Conservation (phyloP, 2,113 vertebrate species). For the Corythornis vintsioides region DNA sequence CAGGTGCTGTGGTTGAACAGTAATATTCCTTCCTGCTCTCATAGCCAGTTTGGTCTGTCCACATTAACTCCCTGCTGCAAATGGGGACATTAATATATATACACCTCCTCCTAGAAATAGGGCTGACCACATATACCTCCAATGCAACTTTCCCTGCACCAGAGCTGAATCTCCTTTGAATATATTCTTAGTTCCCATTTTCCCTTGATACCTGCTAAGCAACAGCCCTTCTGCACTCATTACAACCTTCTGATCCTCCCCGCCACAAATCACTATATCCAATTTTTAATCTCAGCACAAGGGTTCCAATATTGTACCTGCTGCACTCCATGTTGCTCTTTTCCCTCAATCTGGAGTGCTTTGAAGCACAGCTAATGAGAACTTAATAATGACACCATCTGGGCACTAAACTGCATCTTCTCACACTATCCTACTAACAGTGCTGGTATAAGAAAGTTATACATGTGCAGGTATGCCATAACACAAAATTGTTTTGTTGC, state of each 20-base stretch:
- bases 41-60: neutral
- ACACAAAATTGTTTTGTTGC: neutral
- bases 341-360: neutral
- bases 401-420: neutral
- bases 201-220: neutral
- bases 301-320: neutral
- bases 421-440: neutral
- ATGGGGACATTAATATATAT: no score
- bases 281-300: neutral
- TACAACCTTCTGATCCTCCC: neutral
- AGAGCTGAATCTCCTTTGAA: neutral
- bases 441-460: neutral
- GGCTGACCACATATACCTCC: neutral
- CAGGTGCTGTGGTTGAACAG: neutral
- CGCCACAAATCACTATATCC: neutral
- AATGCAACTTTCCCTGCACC: neutral
- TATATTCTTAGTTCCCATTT: neutral
- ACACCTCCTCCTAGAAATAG: neutral
- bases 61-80: neutral
- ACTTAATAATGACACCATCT: neutral
- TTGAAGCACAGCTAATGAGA: slow-evolving; percentile 7
- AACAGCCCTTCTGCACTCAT: neutral
- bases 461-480: neutral
- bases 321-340: neutral
- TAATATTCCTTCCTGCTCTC: neutral